Evolutionary conservation across 1,140 invertebrate genomes (phyloP).

Genomic region (Zophobas morio): DNA sequence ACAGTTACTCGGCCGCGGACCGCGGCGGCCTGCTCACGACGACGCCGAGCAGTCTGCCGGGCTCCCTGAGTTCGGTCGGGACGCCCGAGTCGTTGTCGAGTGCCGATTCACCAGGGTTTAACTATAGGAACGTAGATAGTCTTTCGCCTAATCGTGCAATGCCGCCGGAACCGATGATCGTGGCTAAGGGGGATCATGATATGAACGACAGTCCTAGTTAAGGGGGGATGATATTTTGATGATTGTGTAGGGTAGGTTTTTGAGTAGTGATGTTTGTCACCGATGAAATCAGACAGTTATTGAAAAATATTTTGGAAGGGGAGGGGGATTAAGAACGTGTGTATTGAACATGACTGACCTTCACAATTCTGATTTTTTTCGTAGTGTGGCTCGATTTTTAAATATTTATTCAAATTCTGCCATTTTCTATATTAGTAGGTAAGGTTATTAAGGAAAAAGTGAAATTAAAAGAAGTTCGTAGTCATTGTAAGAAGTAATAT

Average conservation of each 20-base stretch:
- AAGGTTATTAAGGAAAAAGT: too few relatives aligned
- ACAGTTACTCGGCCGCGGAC: slow-evolving; percentile 61
- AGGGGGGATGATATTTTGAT: slow-evolving; percentile 33
- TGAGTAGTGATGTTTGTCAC: not conserved
- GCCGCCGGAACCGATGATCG: slow-evolving; percentile 67
- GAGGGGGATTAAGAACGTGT: too few relatives aligned
- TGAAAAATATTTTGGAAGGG: slow-evolving; percentile 5
- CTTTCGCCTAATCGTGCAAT: slow-evolving; percentile 67
- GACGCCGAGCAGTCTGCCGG: slow-evolving; percentile 72
- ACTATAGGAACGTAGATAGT: slow-evolving; percentile 72
- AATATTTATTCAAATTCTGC: too few relatives aligned
- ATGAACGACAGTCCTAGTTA: slow-evolving; percentile 67
- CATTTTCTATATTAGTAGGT: too few relatives aligned
- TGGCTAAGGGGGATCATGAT: slow-evolving; percentile 65
- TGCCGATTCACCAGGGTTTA: slow-evolving; percentile 73
- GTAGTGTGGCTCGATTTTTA: too few relatives aligned
- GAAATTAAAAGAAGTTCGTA: too few relatives aligned
- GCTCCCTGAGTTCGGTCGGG: slow-evolving; percentile 73
- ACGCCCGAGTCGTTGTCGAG: slow-evolving; percentile 76
- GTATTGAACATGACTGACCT: too few relatives aligned
- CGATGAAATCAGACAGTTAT: slow-evolving; percentile 40
- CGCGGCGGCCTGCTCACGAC: slow-evolving; percentile 66
- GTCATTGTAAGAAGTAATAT: too few relatives aligned
- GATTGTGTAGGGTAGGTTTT: not conserved
- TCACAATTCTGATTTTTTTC: too few relatives aligned